Conservation (phyloP, 2,113 vertebrate genomes). For the Porphyrio hochstetteri region DNA sequence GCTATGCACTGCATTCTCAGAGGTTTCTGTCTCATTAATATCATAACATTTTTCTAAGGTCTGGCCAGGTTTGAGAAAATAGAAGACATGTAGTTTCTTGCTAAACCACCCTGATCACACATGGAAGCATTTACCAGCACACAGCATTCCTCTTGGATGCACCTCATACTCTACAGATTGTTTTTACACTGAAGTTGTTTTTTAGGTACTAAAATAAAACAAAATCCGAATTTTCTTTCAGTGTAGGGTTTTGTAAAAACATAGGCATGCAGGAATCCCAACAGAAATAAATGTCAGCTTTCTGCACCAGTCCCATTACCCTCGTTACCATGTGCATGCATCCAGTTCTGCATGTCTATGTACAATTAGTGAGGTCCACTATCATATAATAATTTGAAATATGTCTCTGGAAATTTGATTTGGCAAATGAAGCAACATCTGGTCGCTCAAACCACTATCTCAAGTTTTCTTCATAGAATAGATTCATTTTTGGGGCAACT, state of each 20-base stretch:
- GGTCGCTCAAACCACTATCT: not conserved
- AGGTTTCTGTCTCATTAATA: constrained; percentile 8
- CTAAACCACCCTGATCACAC: constrained; percentile 2
- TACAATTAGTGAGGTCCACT: not conserved
- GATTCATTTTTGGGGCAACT: not conserved
- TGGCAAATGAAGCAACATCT: not conserved
- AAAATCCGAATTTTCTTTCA: not conserved
- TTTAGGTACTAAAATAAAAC: not conserved
- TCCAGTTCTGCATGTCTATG: not conserved
- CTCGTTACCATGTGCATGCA: accelerated
- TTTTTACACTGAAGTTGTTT: not conserved
- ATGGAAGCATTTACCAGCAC: not conserved
- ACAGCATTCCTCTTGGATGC: not conserved
- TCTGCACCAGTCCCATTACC: not conserved
- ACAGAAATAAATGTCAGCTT: not conserved
- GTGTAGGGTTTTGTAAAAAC: not conserved
- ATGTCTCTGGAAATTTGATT: not conserved
- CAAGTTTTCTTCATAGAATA: not conserved
- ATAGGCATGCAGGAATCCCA: not conserved
- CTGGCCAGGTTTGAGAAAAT: not conserved
- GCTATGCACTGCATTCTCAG: not conserved
- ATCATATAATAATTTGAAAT: not conserved
- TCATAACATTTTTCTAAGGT: not conserved
- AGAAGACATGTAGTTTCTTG: not conserved
- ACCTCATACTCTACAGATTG: not conserved